These are phyloP conservation scores for Upupa epops DNA, from an alignment of 2,113 vertebrate species.

Conservation along the genomic window DNA sequence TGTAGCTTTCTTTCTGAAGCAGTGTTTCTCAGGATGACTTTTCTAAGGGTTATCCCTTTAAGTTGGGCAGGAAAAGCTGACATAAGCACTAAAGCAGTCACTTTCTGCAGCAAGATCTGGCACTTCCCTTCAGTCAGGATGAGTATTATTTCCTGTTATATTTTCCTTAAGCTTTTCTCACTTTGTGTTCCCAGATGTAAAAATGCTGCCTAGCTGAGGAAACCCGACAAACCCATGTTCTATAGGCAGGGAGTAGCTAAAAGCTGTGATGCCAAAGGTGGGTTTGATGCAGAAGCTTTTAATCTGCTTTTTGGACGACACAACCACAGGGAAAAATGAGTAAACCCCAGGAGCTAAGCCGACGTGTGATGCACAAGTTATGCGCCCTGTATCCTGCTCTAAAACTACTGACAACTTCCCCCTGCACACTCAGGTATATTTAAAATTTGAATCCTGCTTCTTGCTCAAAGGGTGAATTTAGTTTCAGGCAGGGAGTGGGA, in stretches of 20 bases:
- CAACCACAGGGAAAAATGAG: not conserved
- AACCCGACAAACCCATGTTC: not conserved
- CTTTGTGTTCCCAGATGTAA: not conserved
- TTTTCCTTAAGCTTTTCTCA: not conserved
- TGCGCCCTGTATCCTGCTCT: no score
- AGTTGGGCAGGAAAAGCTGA: not conserved
- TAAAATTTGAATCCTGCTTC: not conserved
- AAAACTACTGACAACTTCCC: not conserved
- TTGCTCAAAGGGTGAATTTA: not conserved
- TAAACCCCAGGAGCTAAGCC: not conserved
- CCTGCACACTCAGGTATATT: not conserved
- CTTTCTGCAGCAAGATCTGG: constrained; percentile 25
- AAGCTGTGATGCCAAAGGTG: not conserved
- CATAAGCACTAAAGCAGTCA: not conserved
- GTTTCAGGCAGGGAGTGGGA: not conserved
- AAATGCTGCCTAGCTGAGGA: not conserved
- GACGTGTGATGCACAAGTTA: not conserved
- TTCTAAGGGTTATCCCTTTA: not conserved
- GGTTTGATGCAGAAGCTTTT: constrained; percentile 22
- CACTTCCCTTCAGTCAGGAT: not conserved
- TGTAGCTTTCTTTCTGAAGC: not conserved
- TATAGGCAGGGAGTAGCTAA: not conserved
- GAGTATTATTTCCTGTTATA: not conserved
- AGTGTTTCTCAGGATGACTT: not conserved
- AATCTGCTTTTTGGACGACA: not conserved